A percentile compares a stretch with the other conserved stretches of the same genome.
Conservation (phyloP, 2,797 vertebrate genomes). For the Euphonia xanthogaster region DNA sequence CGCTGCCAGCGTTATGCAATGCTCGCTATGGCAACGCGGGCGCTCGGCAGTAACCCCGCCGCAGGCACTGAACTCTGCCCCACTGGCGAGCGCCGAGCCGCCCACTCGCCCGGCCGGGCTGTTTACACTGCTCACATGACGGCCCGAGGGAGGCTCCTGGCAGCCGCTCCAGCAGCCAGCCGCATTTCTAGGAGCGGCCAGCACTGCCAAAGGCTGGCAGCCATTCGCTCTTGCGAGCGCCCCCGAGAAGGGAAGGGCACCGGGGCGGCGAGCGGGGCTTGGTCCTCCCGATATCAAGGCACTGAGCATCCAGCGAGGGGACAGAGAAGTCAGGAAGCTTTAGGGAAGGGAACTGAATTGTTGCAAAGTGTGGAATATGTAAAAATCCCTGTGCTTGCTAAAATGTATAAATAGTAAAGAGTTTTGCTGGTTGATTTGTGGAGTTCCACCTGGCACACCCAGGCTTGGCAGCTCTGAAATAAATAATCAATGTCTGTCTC, state of each 20-base stretch:
- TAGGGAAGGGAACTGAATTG: background rate
- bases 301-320: fast-evolving
- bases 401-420: background rate
- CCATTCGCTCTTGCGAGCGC: background rate
- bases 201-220: slow-evolving; percentile 52
- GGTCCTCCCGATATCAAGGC: fast-evolving
- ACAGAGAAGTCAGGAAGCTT: background rate
- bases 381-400: background rate
- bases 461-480: background rate
- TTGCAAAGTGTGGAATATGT: background rate
- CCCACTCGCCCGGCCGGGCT: slow-evolving; percentile 62
- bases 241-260: background rate
- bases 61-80: slow-evolving; percentile 82
- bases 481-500: background rate
- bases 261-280: background rate
- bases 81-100: slow-evolving; percentile 71
- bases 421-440: background rate
- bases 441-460: background rate
- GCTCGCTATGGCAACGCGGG: slow-evolving; percentile 77
- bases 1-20: background rate
- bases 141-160: slow-evolving; percentile 52
- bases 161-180: slow-evolving; percentile 63
- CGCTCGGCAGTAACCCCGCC: slow-evolving; percentile 80
- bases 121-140: slow-evolving; percentile 83
- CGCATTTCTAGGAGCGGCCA: slow-evolving; percentile 46